Evolutionary conservation across 2,888 invertebrate species (phyloP).

Genomic region (Nudaria mundana): DNA sequence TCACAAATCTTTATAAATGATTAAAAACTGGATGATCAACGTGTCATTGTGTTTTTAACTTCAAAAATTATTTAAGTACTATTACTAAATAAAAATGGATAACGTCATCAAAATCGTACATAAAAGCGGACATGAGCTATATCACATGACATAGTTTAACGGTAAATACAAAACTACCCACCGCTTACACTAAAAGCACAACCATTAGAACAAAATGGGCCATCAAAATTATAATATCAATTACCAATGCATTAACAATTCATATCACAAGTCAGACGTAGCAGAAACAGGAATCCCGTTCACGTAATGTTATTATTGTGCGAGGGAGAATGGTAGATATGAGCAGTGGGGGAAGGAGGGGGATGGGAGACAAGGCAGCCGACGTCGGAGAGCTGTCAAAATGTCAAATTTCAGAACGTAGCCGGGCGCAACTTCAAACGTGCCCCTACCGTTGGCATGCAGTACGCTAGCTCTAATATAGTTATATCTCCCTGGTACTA

Average conservation of each 20-base stretch:
- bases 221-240: conserved; percentile 79
- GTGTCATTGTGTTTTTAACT: no score
- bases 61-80: no score
- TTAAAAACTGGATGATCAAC: no score
- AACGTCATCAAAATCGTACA: conserved; percentile 35
- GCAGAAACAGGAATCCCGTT: conserved; percentile 75
- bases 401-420: conserved; percentile 81
- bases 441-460: conserved; percentile 74
- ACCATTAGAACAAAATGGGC: conserved; percentile 64
- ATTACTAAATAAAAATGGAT: conserved; percentile 26
- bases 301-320: conserved; percentile 71
- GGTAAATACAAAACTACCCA: conserved; percentile 37
- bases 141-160: conserved; percentile 47
- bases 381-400: conserved; percentile 81
- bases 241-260: conserved; percentile 81
- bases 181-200: conserved; percentile 59
- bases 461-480: conserved; percentile 72
- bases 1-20: conserved; percentile 16
- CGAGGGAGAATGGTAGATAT: conserved; percentile 47
- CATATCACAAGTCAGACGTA: conserved; percentile 78
- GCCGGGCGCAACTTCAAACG: conserved; percentile 79
- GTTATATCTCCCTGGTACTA: conserved; percentile 71
- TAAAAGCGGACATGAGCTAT: conserved; percentile 47
- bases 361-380: conserved; percentile 59
- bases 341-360: conserved; percentile 37